These are phyloP conservation scores for Ataeniobius toweri DNA, from an alignment of 2,797 vertebrate species.

Conservation along the genomic window DNA sequence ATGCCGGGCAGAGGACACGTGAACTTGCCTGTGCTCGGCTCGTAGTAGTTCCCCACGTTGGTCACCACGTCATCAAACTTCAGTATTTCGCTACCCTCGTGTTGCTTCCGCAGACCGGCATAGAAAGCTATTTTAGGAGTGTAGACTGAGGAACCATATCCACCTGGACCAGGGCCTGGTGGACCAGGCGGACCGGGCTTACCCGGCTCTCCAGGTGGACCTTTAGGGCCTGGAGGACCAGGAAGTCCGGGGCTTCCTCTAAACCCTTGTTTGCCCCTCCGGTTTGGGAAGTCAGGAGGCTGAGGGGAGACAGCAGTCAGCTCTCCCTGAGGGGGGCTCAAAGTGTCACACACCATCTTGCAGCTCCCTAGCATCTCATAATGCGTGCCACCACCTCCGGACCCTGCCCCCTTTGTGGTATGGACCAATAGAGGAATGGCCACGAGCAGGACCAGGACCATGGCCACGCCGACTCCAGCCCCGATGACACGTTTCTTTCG, in stretches of 20 bases:
- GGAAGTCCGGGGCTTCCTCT: conserved; percentile 85
- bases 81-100: conserved; percentile 88
- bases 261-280: conserved; percentile 84
- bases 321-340: conserved; percentile 81
- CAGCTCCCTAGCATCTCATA: conserved; percentile 95
- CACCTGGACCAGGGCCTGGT: conserved; percentile 84
- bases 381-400: conserved; percentile 84
- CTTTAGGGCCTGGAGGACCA: conserved; percentile 85
- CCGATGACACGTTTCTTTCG: conserved; percentile 93
- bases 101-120: conserved; percentile 87
- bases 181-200: conserved; percentile 86
- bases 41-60: conserved; percentile 93
- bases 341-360: conserved; percentile 93
- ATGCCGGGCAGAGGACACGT: conserved; percentile 90
- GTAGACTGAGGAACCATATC: conserved; percentile 85
- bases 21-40: conserved; percentile 92
- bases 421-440: conserved; percentile 97
- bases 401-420: conserved; percentile 88
- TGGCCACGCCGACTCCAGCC: conserved; percentile 93
- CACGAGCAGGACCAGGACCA: conserved; percentile 94
- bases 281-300: conserved; percentile 82
- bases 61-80: conserved; percentile 94
- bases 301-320: conserved; percentile 79
- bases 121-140: conserved; percentile 93
- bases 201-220: conserved; percentile 85